Conservation (phyloP, 2,888 invertebrate genomes). For the Lordiphosa andalusiaca region DNA sequence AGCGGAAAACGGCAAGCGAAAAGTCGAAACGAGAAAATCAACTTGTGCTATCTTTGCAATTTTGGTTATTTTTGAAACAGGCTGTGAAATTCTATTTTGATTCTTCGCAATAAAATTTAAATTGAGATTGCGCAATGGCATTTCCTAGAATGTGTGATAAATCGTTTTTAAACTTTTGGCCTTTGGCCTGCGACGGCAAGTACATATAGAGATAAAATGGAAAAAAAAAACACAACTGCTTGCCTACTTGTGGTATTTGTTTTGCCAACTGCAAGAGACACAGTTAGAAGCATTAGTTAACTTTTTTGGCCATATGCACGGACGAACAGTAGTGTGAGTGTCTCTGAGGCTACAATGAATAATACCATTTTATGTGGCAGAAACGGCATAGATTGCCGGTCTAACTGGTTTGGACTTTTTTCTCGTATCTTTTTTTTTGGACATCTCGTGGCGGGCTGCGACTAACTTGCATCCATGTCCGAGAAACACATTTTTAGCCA, state of each 20-base stretch:
- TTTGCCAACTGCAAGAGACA: constrained; percentile 55
- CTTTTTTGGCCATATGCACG: constrained; percentile 49
- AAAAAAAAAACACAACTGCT: constrained; percentile 8
- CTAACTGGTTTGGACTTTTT: constrained; percentile 57
- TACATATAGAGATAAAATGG: constrained; percentile 5
- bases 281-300: constrained; percentile 64
- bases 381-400: constrained; percentile 48
- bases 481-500: constrained; percentile 42
- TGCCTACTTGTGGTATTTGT: constrained; percentile 40
- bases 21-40: constrained; percentile 30
- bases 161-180: constrained; percentile 44
- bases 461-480: constrained; percentile 35
- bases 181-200: constrained; percentile 43
- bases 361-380: constrained; percentile 46
- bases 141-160: constrained; percentile 22
- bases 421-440: constrained; percentile 29
- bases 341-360: constrained; percentile 29
- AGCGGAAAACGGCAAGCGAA: constrained; percentile 13
- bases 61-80: constrained; percentile 6
- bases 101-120: constrained; percentile 2
- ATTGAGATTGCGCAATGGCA: constrained; percentile 12
- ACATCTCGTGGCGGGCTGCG: constrained; percentile 25
- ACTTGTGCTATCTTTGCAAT: constrained; percentile 37
- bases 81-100: background rate
- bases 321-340: constrained; percentile 16